phyloP scores from a whole-genome alignment of 1,140 invertebrate species.

The Rhopalosiphum padi region DNA sequence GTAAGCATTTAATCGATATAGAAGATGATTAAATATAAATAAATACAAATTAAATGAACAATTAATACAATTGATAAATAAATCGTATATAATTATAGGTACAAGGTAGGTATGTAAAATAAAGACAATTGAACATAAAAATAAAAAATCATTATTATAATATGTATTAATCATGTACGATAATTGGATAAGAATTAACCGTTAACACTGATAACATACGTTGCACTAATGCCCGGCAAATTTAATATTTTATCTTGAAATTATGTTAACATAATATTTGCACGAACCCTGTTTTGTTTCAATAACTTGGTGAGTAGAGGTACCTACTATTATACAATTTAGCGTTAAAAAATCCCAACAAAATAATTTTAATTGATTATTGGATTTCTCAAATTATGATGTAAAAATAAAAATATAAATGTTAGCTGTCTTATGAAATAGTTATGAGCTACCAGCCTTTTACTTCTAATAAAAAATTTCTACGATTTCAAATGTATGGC shows the following conservation, averaged over 20 bases:
- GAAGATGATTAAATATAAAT: not conserved
- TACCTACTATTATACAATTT: not conserved
- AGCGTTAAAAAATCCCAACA: not conserved
- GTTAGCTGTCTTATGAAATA: slow-evolving; percentile 13
- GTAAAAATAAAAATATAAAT: slow-evolving; percentile 23
- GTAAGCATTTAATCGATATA: not conserved
- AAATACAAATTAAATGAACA: not conserved
- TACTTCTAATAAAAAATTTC: slow-evolving; percentile 30
- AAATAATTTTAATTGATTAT: not conserved
- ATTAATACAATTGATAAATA: not conserved
- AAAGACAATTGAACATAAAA: not conserved
- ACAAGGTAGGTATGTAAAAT: not conserved
- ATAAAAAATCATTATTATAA: slow-evolving; percentile 6
- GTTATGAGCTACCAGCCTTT: slow-evolving; percentile 42
- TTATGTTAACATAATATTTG: slow-evolving; percentile 28
- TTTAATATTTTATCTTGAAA: slow-evolving; percentile 13
- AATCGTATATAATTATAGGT: not conserved
- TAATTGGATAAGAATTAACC: slow-evolving; percentile 31
- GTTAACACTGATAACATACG: not conserved
- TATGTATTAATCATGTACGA: not conserved
- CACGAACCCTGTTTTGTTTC: slow-evolving; percentile 32
- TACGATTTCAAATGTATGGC: slow-evolving; percentile 30
- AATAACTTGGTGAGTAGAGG: not conserved
- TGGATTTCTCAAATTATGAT: not conserved
- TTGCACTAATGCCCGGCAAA: slow-evolving; percentile 36